Percentiles rank a stretch among this genome's conserved stretches.
Conservation (phyloP, 1,140 invertebrate genomes). For the Lerema accius region DNA sequence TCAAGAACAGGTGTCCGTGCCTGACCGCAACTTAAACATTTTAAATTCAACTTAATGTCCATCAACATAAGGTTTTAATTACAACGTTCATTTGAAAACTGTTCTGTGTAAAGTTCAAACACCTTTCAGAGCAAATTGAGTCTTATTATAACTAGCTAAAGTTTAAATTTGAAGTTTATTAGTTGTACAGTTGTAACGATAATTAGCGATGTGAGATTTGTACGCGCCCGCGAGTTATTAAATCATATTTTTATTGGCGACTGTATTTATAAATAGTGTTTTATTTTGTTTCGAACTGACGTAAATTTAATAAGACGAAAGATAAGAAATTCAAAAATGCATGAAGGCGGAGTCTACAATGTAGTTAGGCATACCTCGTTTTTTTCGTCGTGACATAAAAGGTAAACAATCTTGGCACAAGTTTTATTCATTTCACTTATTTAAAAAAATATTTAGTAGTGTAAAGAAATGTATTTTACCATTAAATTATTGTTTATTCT, state of each 20-base stretch:
- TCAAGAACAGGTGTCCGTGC: slow-evolving; percentile 31
- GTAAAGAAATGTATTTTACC: no score
- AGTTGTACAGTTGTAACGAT: slow-evolving; percentile 21
- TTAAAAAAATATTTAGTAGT: no score
- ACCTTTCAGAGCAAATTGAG: not conserved
- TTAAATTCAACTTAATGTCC: not conserved
- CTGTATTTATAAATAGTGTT: slow-evolving; percentile 31
- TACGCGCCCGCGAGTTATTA: slow-evolving; percentile 29
- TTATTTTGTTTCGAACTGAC: slow-evolving; percentile 21
- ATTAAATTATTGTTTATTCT: no score
- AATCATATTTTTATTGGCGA: slow-evolving; percentile 35
- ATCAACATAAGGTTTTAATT: slow-evolving; percentile 1
- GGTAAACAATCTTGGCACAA: no score
- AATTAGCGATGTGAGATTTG: slow-evolving; percentile 32
- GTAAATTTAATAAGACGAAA: slow-evolving; percentile 24
- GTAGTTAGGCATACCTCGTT: no score
- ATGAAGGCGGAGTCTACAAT: slow-evolving; percentile 1
- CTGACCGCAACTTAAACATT: slow-evolving; percentile 8
- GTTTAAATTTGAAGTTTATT: not conserved
- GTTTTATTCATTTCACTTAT: no score
- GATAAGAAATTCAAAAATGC: not conserved
- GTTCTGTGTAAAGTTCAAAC: slow-evolving; percentile 3
- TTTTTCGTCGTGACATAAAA: no score
- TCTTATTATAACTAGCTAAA: not conserved
- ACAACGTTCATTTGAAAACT: not conserved